phyloP scores from a whole-genome alignment of 92 coral and sea anemone species.

The Scolanthus callimorphus region DNA sequence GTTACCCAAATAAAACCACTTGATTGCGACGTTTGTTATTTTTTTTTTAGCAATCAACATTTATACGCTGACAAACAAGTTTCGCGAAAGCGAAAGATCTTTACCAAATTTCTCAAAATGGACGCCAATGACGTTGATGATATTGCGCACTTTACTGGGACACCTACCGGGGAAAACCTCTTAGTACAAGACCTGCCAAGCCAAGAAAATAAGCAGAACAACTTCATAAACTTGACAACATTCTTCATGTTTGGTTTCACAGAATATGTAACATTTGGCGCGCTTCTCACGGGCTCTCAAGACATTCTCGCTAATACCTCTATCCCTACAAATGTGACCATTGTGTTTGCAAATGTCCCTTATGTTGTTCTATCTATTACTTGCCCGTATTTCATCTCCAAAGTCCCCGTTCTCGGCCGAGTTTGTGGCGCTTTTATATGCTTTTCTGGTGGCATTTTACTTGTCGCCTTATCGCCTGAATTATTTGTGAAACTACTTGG shows the following conservation, averaged over 20 bases:
- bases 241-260: constrained; percentile 4
- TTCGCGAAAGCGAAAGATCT: too few relatives aligned
- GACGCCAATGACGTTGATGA: too few relatives aligned
- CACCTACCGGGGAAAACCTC: too few relatives aligned
- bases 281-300: neutral
- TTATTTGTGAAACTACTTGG: neutral
- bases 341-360: neutral
- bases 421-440: neutral
- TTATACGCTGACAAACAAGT: too few relatives aligned
- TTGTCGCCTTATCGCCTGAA: neutral
- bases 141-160: too few relatives aligned
- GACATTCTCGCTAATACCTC: constrained; percentile 1
- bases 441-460: neutral
- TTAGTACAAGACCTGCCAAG: too few relatives aligned
- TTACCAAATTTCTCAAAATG: too few relatives aligned
- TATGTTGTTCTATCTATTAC: neutral
- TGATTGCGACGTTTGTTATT: too few relatives aligned
- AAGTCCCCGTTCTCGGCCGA: neutral
- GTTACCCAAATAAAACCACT: too few relatives aligned
- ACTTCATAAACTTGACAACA: neutral
- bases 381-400: neutral
- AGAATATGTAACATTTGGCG: neutral
- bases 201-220: neutral
- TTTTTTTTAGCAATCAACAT: too few relatives aligned
- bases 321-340: neutral